Evolutionary conservation across 2,797 vertebrate genomes (phyloP).

Genomic region (Taeniopygia guttata): DNA sequence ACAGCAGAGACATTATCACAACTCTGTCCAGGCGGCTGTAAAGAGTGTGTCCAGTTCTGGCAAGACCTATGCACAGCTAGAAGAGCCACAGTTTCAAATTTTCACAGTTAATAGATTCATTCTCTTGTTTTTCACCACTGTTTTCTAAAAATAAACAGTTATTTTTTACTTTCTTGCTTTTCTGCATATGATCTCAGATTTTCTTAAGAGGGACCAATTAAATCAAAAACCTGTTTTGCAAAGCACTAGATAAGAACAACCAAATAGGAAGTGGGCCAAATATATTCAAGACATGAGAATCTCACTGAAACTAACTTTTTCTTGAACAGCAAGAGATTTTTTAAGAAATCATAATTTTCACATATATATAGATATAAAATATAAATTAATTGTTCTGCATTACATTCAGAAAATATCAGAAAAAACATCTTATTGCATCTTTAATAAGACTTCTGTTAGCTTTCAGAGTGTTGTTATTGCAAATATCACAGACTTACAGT

Average conservation of each 20-base stretch:
- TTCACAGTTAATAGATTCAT: background rate
- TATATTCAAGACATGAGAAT: background rate
- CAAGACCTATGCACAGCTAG: background rate
- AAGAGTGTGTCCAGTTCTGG: background rate
- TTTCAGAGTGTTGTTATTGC: background rate
- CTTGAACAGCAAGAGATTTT: background rate
- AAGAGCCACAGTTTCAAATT: background rate
- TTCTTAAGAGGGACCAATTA: background rate
- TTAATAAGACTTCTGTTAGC: background rate
- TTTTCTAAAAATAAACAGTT: background rate
- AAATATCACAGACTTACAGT: background rate
- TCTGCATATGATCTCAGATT: background rate
- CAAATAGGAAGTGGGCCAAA: background rate
- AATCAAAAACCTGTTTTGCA: background rate
- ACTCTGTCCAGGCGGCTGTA: background rate
- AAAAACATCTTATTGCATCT: background rate
- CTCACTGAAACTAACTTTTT: background rate
- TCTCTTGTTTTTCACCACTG: background rate
- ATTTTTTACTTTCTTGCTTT: background rate
- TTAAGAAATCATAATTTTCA: background rate
- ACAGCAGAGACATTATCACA: background rate
- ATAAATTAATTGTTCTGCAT: background rate
- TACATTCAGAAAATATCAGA: background rate
- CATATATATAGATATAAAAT: background rate
- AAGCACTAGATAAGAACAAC: background rate